Evolutionary conservation across 2,113 vertebrate genomes (phyloP), one percentile per base, ranked within the genome.

Genomic region (Probosciger aterrimus): DNA sequence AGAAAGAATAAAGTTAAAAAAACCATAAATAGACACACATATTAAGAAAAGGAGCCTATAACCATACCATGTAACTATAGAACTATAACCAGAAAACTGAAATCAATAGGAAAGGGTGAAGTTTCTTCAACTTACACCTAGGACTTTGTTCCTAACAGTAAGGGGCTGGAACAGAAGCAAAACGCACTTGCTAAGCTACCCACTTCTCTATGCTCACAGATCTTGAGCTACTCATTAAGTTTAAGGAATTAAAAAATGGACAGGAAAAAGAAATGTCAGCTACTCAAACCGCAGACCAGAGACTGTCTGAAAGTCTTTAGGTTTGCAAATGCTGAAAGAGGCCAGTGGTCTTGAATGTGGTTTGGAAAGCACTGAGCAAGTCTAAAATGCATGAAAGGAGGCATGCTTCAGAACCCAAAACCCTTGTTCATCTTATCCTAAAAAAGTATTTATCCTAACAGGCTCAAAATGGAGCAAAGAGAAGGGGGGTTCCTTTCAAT

Each of bases 1-100:
- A 47, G 41, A 89, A 92, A 50, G 27, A 70, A 39, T 25, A 71
- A 27, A 78, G 35, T 88, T 55, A 27, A 12, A 4, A 31, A 14
- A 7, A 12, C 22, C 18, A 33, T 4, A 47, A 35, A 33, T 0
- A 86, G 4, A 43, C 33, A 5, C 8, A 44, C 2, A 7, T 37
- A 78, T 22, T 43, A 52, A 68, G 57, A 62, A 86, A 47, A 68
- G 31, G 13, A 82, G 43, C 5, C 15, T 77, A 53, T 27, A 60
- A 33, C 5, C 8, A 62, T 17, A 57, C 8, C 14, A 7, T n/a
- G 10, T 23, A 59, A 59, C 57, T 35, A 59, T 15, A 35, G 33
- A 35, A 23, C 33, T 59, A 59, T 24, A 35, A 59, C 33, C 33
- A 64, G 33, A 77, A 81, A 86, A 90, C 13, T 64, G 41, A 90